Conservation (phyloP, 2,113 vertebrate genomes). For the Erythrocercus mccallii region DNA sequence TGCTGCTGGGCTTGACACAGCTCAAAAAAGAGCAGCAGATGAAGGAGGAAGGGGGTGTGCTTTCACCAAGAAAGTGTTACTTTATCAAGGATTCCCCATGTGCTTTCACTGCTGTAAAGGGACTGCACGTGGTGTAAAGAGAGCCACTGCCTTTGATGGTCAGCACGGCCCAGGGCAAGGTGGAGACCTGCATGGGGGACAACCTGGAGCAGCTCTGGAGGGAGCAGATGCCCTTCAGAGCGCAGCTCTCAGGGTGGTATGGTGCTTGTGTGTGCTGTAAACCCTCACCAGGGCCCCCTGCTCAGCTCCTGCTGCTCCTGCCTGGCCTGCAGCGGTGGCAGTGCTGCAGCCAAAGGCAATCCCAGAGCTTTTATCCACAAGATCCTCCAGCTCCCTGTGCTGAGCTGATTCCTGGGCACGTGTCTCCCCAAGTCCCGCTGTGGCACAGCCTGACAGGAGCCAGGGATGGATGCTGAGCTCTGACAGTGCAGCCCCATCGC, state of each 20-base stretch:
- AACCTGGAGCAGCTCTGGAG: neutral
- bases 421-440: fast-evolving
- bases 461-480: neutral
- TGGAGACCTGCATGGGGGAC: fast-evolving
- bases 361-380: neutral
- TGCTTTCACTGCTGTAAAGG: neutral
- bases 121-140: fast-evolving
- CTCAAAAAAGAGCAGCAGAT: neutral
- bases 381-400: neutral
- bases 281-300: fast-evolving
- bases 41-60: neutral
- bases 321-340: neutral
- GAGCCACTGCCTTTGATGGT: neutral
- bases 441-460: neutral
- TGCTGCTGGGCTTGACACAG: neutral
- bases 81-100: neutral
- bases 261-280: neutral
- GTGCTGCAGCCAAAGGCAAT: neutral
- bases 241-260: fast-evolving
- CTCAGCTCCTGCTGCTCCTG: neutral
- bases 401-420: neutral
- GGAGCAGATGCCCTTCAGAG: neutral
- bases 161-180: neutral
- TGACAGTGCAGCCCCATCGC: neutral
- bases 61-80: neutral